A percentile compares a stretch with the other conserved stretches of the same genome.
Conservation (phyloP, 1,140 invertebrate genomes). For the Pachyrhynchus sulphureomaculatus region DNA sequence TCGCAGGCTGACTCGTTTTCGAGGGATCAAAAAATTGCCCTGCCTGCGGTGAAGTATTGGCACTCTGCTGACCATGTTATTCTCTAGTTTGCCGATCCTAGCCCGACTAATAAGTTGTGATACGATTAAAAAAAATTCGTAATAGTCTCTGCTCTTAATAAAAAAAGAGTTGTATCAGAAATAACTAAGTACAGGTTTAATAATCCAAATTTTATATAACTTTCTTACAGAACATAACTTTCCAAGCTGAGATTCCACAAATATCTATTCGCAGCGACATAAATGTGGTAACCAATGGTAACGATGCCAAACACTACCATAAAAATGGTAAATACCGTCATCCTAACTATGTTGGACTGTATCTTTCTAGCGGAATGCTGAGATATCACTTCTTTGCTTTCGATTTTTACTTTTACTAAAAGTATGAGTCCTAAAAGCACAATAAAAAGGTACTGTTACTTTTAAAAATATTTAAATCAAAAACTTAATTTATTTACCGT, state of each 20-base stretch:
- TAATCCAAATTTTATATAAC: not conserved
- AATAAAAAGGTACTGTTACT: slow-evolving; percentile 9
- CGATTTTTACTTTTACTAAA: slow-evolving; percentile 74
- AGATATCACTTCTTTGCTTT: slow-evolving; percentile 78
- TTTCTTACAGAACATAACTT: slow-evolving; percentile 78
- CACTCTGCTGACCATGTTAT: too few species aligned
- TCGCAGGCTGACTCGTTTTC: too few species aligned
- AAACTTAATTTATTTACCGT: too few species aligned
- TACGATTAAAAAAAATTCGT: too few species aligned
- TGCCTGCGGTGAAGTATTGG: too few species aligned
- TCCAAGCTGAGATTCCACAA: slow-evolving; percentile 75
- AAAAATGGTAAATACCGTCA: slow-evolving; percentile 73
- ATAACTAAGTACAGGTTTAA: too few species aligned
- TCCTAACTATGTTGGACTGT: slow-evolving; percentile 76
- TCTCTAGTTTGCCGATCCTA: too few species aligned
- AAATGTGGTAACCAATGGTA: slow-evolving; percentile 79
- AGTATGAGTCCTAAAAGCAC: slow-evolving; percentile 67
- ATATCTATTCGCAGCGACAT: slow-evolving; percentile 72
- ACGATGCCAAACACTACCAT: slow-evolving; percentile 74
- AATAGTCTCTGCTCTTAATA: too few species aligned
- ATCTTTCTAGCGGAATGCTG: slow-evolving; percentile 80
- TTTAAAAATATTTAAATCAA: too few species aligned
- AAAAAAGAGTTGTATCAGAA: not conserved
- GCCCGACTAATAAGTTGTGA: too few species aligned
- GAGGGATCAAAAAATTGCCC: too few species aligned